Evolutionary conservation across 2,113 vertebrate species (phyloP).

Genomic region (Larimichthys crocea): DNA sequence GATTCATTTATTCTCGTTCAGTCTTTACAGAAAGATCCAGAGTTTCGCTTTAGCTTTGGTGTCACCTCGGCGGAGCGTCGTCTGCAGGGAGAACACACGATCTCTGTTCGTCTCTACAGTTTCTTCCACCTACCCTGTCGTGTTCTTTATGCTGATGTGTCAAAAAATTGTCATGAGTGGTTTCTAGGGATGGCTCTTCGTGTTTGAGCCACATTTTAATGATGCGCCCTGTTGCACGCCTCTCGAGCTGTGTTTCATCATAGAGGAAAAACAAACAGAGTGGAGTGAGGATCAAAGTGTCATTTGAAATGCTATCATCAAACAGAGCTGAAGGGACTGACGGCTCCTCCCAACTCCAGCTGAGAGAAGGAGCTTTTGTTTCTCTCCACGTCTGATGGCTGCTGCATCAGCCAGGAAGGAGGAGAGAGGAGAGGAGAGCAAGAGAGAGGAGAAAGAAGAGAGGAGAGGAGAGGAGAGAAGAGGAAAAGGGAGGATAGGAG

Average conservation of each 20-base stretch:
- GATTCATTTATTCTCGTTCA: slow-evolving; percentile 51
- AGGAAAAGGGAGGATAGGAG: no score
- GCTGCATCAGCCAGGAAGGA: slow-evolving; percentile 16
- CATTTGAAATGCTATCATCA: slow-evolving; percentile 83
- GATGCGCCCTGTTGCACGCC: slow-evolving; percentile 78
- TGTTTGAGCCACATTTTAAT: slow-evolving; percentile 76
- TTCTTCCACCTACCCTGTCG: slow-evolving; percentile 37
- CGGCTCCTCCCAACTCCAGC: slow-evolving; percentile 76
- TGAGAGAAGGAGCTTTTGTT: slow-evolving; percentile 72
- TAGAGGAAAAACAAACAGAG: slow-evolving; percentile 77
- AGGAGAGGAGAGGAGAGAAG: neutral
- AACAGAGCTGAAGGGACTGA: slow-evolving; percentile 76
- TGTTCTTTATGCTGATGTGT: slow-evolving; percentile 50
- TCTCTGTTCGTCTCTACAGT: slow-evolving; percentile 35
- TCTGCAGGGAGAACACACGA: slow-evolving; percentile 32
- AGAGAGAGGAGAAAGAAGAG: neutral
- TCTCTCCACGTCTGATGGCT: slow-evolving; percentile 57
- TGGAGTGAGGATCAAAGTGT: slow-evolving; percentile 80
- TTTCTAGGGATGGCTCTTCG: slow-evolving; percentile 63
- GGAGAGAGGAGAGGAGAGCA: neutral
- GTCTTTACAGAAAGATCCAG: slow-evolving; percentile 10
- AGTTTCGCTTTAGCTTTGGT: slow-evolving; percentile 32
- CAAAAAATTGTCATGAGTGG: slow-evolving; percentile 52
- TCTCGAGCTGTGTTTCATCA: slow-evolving; percentile 79
- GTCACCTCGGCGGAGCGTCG: slow-evolving; percentile 26